A percentile compares a stretch with the other conserved stretches of the same genome.
phyloP scores from a whole-genome alignment of 2,113 vertebrate genomes.

The Larimichthys polyactis region DNA sequence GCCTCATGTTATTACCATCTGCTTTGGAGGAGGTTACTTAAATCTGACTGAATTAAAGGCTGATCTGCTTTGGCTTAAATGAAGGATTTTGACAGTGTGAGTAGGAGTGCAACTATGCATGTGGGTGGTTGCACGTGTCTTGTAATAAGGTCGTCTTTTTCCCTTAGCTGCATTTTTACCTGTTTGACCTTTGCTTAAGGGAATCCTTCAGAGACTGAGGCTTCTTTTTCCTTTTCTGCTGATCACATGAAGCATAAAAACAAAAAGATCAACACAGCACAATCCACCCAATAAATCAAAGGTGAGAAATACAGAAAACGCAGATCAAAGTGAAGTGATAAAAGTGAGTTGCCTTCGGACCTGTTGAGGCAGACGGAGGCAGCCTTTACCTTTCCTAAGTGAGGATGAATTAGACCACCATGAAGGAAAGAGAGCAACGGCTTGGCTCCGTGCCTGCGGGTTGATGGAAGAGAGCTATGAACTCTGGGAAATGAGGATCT shows the following conservation, averaged over 20 bases:
- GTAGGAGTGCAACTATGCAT: constrained; percentile 26
- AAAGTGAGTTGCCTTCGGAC: constrained; percentile 41
- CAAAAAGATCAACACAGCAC: not conserved
- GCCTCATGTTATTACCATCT: constrained; percentile 68
- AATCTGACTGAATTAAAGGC: constrained; percentile 46
- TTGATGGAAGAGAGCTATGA: constrained; percentile 76
- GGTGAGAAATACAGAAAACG: constrained; percentile 13
- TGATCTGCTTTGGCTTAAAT: constrained; percentile 39
- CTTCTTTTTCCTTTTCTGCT: constrained; percentile 19
- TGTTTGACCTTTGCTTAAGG: constrained; percentile 55
- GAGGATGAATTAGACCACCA: constrained; percentile 65
- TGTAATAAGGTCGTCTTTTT: constrained; percentile 42
- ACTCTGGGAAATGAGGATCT: constrained; percentile 78
- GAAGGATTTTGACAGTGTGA: constrained; percentile 32
- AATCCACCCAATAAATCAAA: constrained; percentile 36
- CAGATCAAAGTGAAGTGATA: constrained; percentile 47
- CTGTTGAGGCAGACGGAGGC: constrained; percentile 50
- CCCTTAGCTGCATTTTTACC: constrained; percentile 22
- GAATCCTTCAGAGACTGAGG: constrained; percentile 17
- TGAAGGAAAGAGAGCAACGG: constrained; percentile 42
- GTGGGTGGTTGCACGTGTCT: constrained; percentile 41
- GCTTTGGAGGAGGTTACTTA: constrained; percentile 58
- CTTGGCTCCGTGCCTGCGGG: constrained; percentile 66
- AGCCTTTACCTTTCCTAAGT: constrained; percentile 61
- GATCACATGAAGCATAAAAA: constrained; percentile 9